Evolutionary conservation across 2,888 invertebrate genomes (phyloP).

Genomic region (Altica lythri): DNA sequence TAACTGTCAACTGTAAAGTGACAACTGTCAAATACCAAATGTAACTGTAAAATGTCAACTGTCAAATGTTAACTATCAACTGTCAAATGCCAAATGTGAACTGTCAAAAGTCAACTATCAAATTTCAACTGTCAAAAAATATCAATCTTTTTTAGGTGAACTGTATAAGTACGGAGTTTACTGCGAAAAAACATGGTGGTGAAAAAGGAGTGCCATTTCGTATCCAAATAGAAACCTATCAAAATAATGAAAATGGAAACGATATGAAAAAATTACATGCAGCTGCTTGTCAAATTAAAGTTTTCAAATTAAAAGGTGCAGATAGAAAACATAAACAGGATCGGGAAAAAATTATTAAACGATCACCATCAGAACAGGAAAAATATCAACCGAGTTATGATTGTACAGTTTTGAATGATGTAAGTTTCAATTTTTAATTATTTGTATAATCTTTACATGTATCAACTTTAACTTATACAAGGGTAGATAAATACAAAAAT

Average conservation of each 20-base stretch:
- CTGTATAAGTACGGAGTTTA: constrained; percentile 97
- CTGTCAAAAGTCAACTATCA: no score
- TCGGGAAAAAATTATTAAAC: constrained; percentile 88
- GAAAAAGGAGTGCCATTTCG: constrained; percentile 98
- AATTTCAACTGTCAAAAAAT: no score
- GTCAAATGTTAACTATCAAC: no score
- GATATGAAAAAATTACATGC: constrained; percentile 76
- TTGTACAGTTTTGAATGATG: constrained; percentile 90
- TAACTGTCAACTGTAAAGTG: no score
- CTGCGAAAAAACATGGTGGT: constrained; percentile 96
- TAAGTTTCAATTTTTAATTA: no score
- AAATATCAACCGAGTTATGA: constrained; percentile 96
- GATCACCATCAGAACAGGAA: constrained; percentile 81
- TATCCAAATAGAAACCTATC: constrained; percentile 88
- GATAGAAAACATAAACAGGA: constrained; percentile 98
- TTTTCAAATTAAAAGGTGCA: constrained; percentile 91
- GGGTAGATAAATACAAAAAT: no score
- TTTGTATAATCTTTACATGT: no score
- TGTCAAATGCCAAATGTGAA: no score
- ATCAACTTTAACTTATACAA: no score
- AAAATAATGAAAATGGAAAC: constrained; percentile 60
- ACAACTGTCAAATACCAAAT: no score
- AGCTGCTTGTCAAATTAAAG: constrained; percentile 96
- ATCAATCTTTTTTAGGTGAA: constrained; percentile 70
- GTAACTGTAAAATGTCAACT: no score